phyloP scores from a whole-genome alignment of 2,113 vertebrate genomes.

The Lichenostomus cassidix region DNA sequence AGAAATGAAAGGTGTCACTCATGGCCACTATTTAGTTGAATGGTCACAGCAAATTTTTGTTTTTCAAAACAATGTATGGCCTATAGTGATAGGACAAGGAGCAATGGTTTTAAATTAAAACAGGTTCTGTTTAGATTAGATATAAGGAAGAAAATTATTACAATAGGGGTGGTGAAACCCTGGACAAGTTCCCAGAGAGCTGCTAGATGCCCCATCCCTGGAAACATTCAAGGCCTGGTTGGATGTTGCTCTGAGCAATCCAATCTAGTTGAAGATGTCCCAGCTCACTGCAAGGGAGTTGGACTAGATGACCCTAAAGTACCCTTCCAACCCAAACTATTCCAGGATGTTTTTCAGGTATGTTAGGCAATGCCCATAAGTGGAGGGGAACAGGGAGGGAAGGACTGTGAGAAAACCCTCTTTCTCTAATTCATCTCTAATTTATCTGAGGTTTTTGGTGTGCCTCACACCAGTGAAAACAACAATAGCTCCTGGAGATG shows the following conservation, averaged over 20 bases:
- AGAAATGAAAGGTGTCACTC: not conserved
- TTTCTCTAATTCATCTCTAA: not conserved
- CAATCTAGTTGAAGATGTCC: not conserved
- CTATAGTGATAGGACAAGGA: not conserved
- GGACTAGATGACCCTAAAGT: not conserved
- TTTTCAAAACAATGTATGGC: not conserved
- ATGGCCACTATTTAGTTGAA: not conserved
- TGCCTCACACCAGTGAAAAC: not conserved
- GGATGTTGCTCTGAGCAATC: fast-evolving
- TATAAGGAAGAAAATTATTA: not conserved
- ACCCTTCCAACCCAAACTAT: not conserved
- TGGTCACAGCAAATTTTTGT: not conserved
- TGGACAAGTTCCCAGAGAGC: not conserved
- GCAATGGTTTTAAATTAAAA: not conserved
- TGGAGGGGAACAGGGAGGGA: not conserved
- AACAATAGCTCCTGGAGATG: not conserved
- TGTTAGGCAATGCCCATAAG: not conserved
- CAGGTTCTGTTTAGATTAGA: not conserved
- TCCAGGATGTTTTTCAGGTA: not conserved
- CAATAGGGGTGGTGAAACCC: fast-evolving
- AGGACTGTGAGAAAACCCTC: not conserved
- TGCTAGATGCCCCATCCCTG: too few species aligned
- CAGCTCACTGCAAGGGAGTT: not conserved
- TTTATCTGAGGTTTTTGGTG: not conserved
- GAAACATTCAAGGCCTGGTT: not conserved